Conservation (phyloP, 2,113 vertebrate species). For the Recurvirostra avosetta region DNA sequence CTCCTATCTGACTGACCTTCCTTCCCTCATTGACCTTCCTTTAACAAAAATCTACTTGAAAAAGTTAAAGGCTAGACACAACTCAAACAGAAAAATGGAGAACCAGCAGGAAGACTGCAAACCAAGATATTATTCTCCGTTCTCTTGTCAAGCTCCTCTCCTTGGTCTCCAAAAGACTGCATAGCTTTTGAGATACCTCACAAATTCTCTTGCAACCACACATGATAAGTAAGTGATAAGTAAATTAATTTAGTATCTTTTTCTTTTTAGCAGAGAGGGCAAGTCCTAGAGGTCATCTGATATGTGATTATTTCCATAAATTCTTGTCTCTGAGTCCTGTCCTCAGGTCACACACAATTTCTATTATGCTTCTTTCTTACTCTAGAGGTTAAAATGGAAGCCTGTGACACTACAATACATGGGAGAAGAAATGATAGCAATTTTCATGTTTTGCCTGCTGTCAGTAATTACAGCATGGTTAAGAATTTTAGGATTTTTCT, state of each 20-base stretch:
- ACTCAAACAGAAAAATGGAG: not conserved
- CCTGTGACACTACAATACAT: not conserved
- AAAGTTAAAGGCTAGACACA: not conserved
- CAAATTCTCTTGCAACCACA: not conserved
- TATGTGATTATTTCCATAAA: not conserved
- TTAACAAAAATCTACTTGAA: not conserved
- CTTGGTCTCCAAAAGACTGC: not conserved
- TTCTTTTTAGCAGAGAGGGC: not conserved
- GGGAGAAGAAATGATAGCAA: not conserved
- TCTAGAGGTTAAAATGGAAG: not conserved
- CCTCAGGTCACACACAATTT: not conserved
- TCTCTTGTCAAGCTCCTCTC: not conserved
- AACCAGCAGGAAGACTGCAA: not conserved
- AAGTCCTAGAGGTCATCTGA: not conserved
- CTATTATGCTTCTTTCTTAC: not conserved
- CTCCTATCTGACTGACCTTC: not conserved
- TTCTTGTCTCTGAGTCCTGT: not conserved
- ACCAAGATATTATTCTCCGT: not conserved
- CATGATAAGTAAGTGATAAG: not conserved
- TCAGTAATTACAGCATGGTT: not conserved
- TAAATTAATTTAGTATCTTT: not conserved
- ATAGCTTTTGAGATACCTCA: not conserved
- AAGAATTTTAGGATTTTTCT: not conserved
- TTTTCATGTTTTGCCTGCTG: not conserved
- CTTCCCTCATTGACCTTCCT: not conserved